These are phyloP conservation scores for Osmerus mordax DNA, from an alignment of 2,113 vertebrate species.

Conservation along the genomic window DNA sequence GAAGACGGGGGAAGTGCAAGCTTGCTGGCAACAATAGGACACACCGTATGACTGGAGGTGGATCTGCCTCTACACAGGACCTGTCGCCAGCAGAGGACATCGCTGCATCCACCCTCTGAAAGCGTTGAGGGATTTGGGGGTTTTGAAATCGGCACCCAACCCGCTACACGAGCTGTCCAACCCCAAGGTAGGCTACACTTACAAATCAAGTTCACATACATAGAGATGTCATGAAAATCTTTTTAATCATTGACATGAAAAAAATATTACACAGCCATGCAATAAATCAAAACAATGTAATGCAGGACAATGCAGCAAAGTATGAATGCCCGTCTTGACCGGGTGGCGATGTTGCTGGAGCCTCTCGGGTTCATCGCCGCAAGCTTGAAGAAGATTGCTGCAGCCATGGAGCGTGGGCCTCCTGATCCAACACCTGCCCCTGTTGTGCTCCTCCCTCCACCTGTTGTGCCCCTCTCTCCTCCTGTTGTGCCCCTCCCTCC, in stretches of 20 bases:
- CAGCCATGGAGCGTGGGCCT: slow-evolving; percentile 1
- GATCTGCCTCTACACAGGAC: not conserved
- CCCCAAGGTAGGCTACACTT: too few relatives aligned
- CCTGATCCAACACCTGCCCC: not conserved
- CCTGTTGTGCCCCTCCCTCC: too few relatives aligned
- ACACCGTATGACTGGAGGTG: too few relatives aligned
- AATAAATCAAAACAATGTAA: not conserved
- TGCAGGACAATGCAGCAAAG: too few relatives aligned
- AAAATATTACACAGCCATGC: not conserved
- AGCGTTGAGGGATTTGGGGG: slow-evolving; percentile 11
- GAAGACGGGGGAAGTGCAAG: slow-evolving; percentile 5
- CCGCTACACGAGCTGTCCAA: not conserved
- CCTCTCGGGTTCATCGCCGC: not conserved
- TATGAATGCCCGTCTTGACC: not conserved
- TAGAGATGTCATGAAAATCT: not conserved
- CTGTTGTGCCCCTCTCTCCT: not conserved
- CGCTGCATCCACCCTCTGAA: slow-evolving; percentile 8
- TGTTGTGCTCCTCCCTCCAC: not conserved
- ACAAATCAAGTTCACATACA: slow-evolving; percentile 5
- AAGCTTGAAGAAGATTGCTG: not conserved
- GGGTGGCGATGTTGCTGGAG: not conserved
- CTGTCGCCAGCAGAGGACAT: slow-evolving; percentile 16
- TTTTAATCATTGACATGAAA: slow-evolving; percentile 2
- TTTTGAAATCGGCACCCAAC: slow-evolving; percentile 1
- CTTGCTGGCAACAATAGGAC: not conserved